Base-by-base conservation (phyloP, 1,140 invertebrate species). In the Carposina sasakii region DNA sequence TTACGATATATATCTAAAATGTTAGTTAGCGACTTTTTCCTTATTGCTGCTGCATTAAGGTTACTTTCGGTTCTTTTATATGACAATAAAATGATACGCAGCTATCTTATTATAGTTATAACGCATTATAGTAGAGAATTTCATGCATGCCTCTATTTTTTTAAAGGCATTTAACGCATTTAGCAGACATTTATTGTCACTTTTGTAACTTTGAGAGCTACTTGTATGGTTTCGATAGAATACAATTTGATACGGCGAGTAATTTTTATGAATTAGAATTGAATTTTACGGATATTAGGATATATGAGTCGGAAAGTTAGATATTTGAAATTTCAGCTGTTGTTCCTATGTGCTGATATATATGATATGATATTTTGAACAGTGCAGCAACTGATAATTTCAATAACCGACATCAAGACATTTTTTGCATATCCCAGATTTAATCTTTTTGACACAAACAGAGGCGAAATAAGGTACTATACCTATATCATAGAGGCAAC, bases 61-160 rank as follows among this genome's bases (percentile, higher is more conserved):
- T 21, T 22, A 39, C 20, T 13, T 39, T 39, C 19, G 17, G 36
- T 13, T 28, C 24, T 28, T 13, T 22, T 39, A 16, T 39, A 39
- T 22, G 17, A 0, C 26, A 15, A 19, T 48, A 19, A 24, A 67
- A 66, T 64, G 71, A 71, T 59, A 63, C 64, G 52, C 48, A 60
- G 68, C 66, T 70, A 68, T 73, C 57, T 65, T 70, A 65, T 74
- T 67, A 70, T 69, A 63, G 51, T 63, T 66, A 73, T 67, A 68
- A 67, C 63, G 53, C 63, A 70, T 71, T 69, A 62, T 70, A 54
- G 46, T 46, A 52, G 59, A 41, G 64, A 71, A 76, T 74, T 72
- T 74, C 59, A 72, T 65, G 71, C 73, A 60, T 76, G 73, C 73
- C 73, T 68, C 58, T 56, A 39, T 54, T 71, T 70, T 66, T 67